A percentile compares a stretch with the other conserved stretches of the same genome.
These are phyloP conservation scores for Lethrus apterus DNA, from an alignment of 1,140 invertebrate genomes.

Conservation along the genomic window DNA sequence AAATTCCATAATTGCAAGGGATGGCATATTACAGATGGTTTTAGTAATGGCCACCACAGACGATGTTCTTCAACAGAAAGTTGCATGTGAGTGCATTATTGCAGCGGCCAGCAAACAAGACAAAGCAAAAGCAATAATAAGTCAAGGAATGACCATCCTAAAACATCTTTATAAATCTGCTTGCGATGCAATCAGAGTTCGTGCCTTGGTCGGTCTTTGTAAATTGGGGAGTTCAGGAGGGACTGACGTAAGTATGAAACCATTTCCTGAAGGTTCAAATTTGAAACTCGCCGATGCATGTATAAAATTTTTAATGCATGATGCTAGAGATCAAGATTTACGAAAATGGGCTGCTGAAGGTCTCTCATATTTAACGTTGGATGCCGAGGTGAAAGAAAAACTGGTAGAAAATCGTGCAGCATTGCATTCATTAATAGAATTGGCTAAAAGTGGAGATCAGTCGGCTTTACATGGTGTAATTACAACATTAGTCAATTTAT, in stretches of 20 bases:
- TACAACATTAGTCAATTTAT: slow-evolving; percentile 92
- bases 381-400: slow-evolving; percentile 98
- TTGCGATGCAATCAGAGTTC: slow-evolving; percentile 82
- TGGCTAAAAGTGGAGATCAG: slow-evolving; percentile 80
- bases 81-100: slow-evolving; percentile 93
- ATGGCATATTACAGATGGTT: slow-evolving; percentile 95
- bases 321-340: slow-evolving; percentile 80
- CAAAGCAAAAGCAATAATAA: slow-evolving; percentile 86
- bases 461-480: slow-evolving; percentile 87
- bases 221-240: slow-evolving; percentile 95
- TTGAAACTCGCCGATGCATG: slow-evolving; percentile 92
- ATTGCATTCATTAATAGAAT: slow-evolving; percentile 77
- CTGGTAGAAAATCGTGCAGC: slow-evolving; percentile 80
- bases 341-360: slow-evolving; percentile 96
- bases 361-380: slow-evolving; percentile 91
- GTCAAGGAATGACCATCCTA: slow-evolving; percentile 87
- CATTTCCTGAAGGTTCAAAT: slow-evolving; percentile 92
- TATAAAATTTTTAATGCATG: slow-evolving; percentile 80
- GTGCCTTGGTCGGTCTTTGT: slow-evolving; percentile 90
- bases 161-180: slow-evolving; percentile 89
- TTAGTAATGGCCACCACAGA: slow-evolving; percentile 89
- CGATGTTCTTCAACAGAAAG: slow-evolving; percentile 78
- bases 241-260: slow-evolving; percentile 86
- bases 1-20: slow-evolving; percentile 82
- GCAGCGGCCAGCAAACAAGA: slow-evolving; percentile 97